A percentile compares a stretch with the other conserved stretches of the same genome.
These are phyloP conservation scores for Heliconius ethilla DNA, from an alignment of 2,888 invertebrate species.

Conservation along the genomic window DNA sequence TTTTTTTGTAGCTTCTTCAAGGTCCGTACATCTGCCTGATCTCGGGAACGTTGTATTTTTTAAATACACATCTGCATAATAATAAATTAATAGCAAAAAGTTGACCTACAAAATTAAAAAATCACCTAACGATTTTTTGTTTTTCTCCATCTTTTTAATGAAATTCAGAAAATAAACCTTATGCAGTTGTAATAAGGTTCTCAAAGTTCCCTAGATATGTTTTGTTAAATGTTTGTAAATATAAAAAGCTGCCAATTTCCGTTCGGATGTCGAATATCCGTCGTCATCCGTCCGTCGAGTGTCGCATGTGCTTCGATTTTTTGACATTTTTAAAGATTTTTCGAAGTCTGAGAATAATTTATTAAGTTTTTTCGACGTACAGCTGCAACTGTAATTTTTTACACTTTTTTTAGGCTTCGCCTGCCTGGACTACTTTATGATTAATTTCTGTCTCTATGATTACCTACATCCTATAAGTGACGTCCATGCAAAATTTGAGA, in stretches of 20 bases:
- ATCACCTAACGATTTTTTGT: conserved; percentile 51
- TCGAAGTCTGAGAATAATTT: conserved; percentile 63
- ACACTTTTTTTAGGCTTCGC: conserved; percentile 50
- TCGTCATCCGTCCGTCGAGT: too few species aligned
- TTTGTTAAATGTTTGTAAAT: conserved; percentile 45
- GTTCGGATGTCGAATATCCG: conserved; percentile 74
- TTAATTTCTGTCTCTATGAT: too few species aligned
- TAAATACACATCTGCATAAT: conserved; percentile 75
- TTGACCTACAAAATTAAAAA: conserved; percentile 77
- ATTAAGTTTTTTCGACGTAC: conserved; percentile 66
- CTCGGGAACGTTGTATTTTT: conserved; percentile 63
- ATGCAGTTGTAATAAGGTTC: conserved; percentile 44
- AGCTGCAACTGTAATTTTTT: conserved; percentile 61
- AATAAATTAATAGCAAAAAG: conserved; percentile 77
- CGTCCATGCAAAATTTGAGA: too few species aligned
- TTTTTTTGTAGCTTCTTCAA: conserved; percentile 72
- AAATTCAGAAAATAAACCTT: conserved; percentile 48
- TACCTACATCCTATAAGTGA: too few species aligned
- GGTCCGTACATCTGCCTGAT: conserved; percentile 74
- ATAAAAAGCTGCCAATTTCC: conserved; percentile 80
- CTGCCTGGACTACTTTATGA: too few species aligned
- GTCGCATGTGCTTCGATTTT: conserved; percentile 70
- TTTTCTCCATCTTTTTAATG: conserved; percentile 43
- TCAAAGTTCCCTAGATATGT: conserved; percentile 24
- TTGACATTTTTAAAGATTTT: conserved; percentile 67